Percentiles rank a stretch among this genome's conserved stretches.
Conservation (phyloP, 2,888 invertebrate species). For the Mesoligia furuncula region DNA sequence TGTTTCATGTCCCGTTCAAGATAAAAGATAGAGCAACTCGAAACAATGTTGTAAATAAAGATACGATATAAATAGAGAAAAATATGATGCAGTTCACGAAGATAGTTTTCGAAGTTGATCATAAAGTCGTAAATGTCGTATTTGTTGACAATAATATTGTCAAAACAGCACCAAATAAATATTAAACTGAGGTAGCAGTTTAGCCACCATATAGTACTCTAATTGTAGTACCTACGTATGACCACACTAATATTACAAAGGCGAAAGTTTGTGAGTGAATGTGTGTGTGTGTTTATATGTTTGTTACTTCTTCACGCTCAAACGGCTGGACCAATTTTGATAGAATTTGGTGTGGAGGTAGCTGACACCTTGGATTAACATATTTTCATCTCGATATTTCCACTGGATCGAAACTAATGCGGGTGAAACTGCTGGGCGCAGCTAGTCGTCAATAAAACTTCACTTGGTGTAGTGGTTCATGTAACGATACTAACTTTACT, state of each 20-base stretch:
- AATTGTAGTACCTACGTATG: background rate
- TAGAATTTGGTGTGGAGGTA: no score
- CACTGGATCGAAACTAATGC: no score
- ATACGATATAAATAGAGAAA: background rate
- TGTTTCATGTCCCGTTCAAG: background rate
- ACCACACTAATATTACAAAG: background rate
- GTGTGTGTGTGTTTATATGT: no score
- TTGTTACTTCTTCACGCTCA: no score
- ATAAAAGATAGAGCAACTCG: constrained; percentile 11
- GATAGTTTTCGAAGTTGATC: constrained; percentile 4
- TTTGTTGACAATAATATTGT: background rate
- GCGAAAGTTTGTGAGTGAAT: no score
- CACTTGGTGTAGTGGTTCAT: background rate
- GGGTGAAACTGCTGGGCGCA: no score
- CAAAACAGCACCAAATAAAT: constrained; percentile 3
- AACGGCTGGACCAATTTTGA: no score
- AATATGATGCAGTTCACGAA: background rate
- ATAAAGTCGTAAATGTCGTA: constrained; percentile 16
- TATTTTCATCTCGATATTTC: no score
- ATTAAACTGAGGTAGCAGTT: constrained; percentile 6
- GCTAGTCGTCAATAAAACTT: constrained; percentile 14
- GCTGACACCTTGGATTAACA: no score
- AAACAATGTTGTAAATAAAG: background rate
- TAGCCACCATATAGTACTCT: background rate
- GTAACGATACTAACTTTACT: constrained; percentile 14